phyloP scores from a whole-genome alignment of 2,888 invertebrate genomes.

The Dolomedes plantarius region DNA sequence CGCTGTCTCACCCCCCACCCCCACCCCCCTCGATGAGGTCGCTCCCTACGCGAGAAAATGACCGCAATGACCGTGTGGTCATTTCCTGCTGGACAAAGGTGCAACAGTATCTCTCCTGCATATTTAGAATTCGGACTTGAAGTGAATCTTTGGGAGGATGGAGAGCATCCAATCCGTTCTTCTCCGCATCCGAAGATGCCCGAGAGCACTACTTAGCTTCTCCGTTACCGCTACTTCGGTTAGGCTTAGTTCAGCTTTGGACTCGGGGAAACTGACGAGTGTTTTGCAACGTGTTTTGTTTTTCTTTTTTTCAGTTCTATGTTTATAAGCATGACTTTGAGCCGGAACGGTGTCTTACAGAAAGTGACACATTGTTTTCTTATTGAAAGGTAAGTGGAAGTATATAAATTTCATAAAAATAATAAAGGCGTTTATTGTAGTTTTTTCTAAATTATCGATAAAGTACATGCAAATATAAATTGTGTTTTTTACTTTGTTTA shows the following conservation, averaged over 20 bases:
- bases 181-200: neutral
- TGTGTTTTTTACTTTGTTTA: too few relatives aligned
- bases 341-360: too few relatives aligned
- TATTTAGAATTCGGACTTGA: slow-evolving; percentile 42
- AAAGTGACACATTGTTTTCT: too few relatives aligned
- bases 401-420: too few relatives aligned
- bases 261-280: neutral
- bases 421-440: too few relatives aligned
- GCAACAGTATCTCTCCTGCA: slow-evolving; percentile 43
- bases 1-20: neutral
- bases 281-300: neutral
- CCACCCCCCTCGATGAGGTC: slow-evolving; percentile 10
- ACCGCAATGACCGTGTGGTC: slow-evolving; percentile 70
- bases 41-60: slow-evolving; percentile 48
- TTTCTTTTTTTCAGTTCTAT: neutral
- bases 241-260: neutral
- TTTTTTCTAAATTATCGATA: too few relatives aligned
- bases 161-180: slow-evolving; percentile 6
- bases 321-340: neutral
- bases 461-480: too few relatives aligned
- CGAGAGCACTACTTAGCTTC: neutral
- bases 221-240: neutral
- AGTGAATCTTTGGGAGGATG: slow-evolving; percentile 46
- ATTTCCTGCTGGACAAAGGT: slow-evolving; percentile 66
- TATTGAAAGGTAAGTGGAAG: too few relatives aligned